These are phyloP conservation scores for Philaenus spumarius DNA, from an alignment of 1,140 invertebrate species.

Conservation along the genomic window DNA sequence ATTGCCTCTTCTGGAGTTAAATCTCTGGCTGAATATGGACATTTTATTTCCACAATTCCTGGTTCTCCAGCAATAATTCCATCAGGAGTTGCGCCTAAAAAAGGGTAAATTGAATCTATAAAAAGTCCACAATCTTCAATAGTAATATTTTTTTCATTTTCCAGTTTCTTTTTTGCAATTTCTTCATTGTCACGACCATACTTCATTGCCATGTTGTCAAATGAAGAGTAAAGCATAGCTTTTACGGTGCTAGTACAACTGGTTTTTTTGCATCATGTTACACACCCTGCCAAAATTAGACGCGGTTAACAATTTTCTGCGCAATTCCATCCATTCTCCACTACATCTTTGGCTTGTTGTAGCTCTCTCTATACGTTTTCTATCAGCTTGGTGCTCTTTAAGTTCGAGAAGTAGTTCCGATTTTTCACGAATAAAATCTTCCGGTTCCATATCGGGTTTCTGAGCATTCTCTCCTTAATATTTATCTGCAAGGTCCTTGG, in stretches of 20 bases:
- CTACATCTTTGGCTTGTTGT: background rate
- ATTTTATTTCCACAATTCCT: slow-evolving; percentile 37
- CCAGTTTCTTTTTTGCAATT: background rate
- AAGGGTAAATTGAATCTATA: background rate
- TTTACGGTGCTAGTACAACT: too few species aligned
- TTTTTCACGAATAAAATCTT: background rate
- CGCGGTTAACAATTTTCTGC: too few species aligned
- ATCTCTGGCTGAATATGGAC: slow-evolving; percentile 29
- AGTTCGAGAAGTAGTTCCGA: background rate
- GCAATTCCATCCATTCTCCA: background rate
- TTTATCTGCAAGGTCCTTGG: background rate
- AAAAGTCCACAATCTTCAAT: too few species aligned
- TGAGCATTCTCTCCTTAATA: too few species aligned
- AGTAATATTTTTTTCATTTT: background rate
- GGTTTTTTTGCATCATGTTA: too few species aligned
- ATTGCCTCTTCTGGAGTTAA: slow-evolving; percentile 23
- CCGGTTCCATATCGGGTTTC: background rate
- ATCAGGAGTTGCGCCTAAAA: background rate
- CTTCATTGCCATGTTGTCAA: too few species aligned
- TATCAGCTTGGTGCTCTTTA: background rate
- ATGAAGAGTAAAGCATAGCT: too few species aligned
- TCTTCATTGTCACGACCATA: background rate
- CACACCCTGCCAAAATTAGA: too few species aligned
- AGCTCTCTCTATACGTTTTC: background rate
- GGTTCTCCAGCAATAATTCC: background rate